These are phyloP conservation scores for Mactromeris polynyma DNA, from an alignment of 2,888 invertebrate species.

Conservation along the genomic window DNA sequence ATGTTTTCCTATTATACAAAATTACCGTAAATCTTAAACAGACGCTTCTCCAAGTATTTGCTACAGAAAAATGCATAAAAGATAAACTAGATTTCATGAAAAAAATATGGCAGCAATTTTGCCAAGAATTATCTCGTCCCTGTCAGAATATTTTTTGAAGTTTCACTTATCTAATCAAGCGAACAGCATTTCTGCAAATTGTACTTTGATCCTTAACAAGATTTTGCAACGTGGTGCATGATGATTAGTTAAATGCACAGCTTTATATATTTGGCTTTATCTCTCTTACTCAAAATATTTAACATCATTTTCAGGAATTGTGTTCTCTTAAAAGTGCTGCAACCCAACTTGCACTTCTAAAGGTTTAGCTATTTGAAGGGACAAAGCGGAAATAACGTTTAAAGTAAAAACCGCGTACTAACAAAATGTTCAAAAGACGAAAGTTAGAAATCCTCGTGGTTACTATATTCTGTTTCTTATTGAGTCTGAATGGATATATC, in stretches of 20 bases:
- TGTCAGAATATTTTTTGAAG: not conserved
- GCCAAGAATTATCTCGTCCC: not conserved
- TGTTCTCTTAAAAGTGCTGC: not conserved
- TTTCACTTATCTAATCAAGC: slow-evolving; percentile 1
- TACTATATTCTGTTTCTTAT: not conserved
- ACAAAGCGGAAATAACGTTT: not conserved
- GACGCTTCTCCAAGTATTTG: not conserved
- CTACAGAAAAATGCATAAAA: not conserved
- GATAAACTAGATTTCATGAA: not conserved
- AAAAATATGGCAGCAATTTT: not conserved
- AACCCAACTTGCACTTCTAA: not conserved
- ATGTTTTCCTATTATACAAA: not conserved
- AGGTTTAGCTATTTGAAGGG: not conserved
- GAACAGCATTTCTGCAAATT: not conserved
- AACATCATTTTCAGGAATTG: not conserved
- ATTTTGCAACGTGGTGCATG: not conserved
- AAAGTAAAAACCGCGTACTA: not conserved
- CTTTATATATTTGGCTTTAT: not conserved
- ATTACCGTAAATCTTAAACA: not conserved
- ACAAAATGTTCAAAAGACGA: not conserved
- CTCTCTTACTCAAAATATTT: not conserved
- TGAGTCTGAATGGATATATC: not conserved
- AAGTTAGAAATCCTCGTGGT: not conserved
- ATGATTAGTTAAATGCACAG: not conserved
- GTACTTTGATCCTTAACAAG: not conserved